A percentile compares a stretch with the other conserved stretches of the same genome.
Evolutionary conservation across 2,113 vertebrate genomes (phyloP).

Genomic region (Paralichthys olivaceus): DNA sequence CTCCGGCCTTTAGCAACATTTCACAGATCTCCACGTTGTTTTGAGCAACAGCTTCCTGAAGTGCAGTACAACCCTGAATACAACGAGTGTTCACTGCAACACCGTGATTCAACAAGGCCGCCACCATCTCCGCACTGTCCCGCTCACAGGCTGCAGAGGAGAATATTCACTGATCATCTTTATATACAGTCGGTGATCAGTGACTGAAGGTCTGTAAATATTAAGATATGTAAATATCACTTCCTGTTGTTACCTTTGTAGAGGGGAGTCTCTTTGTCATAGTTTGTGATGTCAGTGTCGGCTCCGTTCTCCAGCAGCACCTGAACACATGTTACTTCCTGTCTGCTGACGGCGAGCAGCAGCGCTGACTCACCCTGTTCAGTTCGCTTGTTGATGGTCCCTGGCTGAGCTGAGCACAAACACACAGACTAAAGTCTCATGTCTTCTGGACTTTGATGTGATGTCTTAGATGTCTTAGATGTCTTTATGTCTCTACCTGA

Average conservation of each 20-base stretch:
- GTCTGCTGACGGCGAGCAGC: constrained; percentile 82
- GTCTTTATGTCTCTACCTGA: constrained; percentile 76
- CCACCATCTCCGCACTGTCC: constrained; percentile 82
- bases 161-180: neutral
- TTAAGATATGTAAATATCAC: neutral
- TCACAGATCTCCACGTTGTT: constrained; percentile 90
- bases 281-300: constrained; percentile 87
- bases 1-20: constrained; percentile 89
- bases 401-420: constrained; percentile 82
- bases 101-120: constrained; percentile 82
- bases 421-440: neutral
- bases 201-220: neutral
- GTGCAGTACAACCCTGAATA: constrained; percentile 88
- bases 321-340: constrained; percentile 80
- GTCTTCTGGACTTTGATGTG: neutral
- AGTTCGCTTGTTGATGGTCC: constrained; percentile 87
- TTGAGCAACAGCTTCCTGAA: constrained; percentile 89
- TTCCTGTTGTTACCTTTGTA: constrained; percentile 86
- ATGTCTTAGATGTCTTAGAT: neutral
- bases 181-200: neutral
- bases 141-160: constrained; percentile 88
- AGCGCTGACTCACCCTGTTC: constrained; percentile 87
- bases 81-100: constrained; percentile 85
- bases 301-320: constrained; percentile 88
- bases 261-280: constrained; percentile 89